Conservation (phyloP, 2,797 vertebrate species). For the Bradypodion pumilum region DNA sequence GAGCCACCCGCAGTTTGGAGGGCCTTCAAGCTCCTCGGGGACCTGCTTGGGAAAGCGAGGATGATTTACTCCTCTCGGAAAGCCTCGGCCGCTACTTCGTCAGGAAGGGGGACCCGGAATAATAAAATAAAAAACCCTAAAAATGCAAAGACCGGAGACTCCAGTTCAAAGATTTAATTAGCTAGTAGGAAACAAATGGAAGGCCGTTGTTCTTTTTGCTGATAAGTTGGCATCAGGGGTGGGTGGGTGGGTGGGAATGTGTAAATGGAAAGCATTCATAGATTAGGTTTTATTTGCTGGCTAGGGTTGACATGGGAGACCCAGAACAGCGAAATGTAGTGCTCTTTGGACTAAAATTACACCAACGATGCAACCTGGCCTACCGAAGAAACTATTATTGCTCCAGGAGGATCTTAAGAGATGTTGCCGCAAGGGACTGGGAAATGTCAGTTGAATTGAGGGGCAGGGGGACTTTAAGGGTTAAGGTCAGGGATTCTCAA, state of each 20-base stretch:
- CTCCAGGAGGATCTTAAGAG: conserved; percentile 1
- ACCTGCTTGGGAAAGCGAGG: conserved; percentile 30
- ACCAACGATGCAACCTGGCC: neutral
- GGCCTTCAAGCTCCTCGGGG: conserved; percentile 63
- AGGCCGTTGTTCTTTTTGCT: neutral
- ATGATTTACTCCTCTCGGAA: neutral
- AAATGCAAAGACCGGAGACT: neutral
- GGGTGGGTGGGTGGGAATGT: neutral
- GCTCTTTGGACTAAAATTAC: neutral
- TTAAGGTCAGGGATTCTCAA: no score
- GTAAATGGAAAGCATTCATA: neutral
- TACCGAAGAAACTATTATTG: neutral
- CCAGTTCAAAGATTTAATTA: neutral
- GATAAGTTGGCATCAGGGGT: neutral
- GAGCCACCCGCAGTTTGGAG: conserved; percentile 47
- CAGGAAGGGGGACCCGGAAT: neutral
- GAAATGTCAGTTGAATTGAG: conserved; percentile 7
- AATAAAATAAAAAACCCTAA: neutral
- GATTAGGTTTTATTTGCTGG: neutral
- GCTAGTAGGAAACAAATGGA: neutral
- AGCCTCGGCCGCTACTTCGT: neutral
- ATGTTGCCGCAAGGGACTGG: neutral
- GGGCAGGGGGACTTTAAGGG: neutral
- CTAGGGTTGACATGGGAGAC: neutral
- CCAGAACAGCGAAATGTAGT: neutral